A percentile compares a stretch with the other conserved stretches of the same genome.
phyloP scores from a whole-genome alignment of 2,888 invertebrate genomes.

The Cabera pusaria region DNA sequence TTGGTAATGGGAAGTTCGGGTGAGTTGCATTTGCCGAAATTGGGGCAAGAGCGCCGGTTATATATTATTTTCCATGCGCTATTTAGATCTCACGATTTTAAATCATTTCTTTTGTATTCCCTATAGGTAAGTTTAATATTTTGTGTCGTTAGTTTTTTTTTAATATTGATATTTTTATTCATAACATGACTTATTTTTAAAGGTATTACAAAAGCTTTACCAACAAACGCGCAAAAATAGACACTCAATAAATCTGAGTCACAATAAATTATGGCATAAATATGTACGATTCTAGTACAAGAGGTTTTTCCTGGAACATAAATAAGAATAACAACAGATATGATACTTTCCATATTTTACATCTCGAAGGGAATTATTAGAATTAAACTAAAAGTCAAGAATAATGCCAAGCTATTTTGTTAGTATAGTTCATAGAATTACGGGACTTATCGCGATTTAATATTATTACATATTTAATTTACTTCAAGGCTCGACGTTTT shows the following conservation, averaged over 20 bases:
- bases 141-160: too few relatives aligned
- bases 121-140: too few relatives aligned
- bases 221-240: too few relatives aligned
- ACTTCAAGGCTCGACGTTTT: too few relatives aligned
- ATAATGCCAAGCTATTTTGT: too few relatives aligned
- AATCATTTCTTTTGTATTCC: too few relatives aligned
- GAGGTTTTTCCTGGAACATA: slow-evolving; percentile 11
- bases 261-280: slow-evolving; percentile 3
- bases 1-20: slow-evolving; percentile 17
- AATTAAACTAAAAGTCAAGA: slow-evolving; percentile 51
- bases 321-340: slow-evolving; percentile 11
- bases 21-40: slow-evolving; percentile 16
- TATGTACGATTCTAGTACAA: slow-evolving; percentile 1
- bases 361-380: slow-evolving; percentile 20
- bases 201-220: too few relatives aligned
- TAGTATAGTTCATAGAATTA: too few relatives aligned
- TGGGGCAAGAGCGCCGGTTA: slow-evolving; percentile 9
- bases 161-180: too few relatives aligned
- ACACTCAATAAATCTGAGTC: slow-evolving; percentile 10
- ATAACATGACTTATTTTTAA: too few relatives aligned
- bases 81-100: neutral
- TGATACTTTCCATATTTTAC: slow-evolving; percentile 3
- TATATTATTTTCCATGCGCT: slow-evolving; percentile 1
- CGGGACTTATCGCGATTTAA: too few relatives aligned
- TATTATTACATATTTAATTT: too few relatives aligned